phyloP scores from a whole-genome alignment of 2,888 invertebrate genomes.

The Acleris sparsana region DNA sequence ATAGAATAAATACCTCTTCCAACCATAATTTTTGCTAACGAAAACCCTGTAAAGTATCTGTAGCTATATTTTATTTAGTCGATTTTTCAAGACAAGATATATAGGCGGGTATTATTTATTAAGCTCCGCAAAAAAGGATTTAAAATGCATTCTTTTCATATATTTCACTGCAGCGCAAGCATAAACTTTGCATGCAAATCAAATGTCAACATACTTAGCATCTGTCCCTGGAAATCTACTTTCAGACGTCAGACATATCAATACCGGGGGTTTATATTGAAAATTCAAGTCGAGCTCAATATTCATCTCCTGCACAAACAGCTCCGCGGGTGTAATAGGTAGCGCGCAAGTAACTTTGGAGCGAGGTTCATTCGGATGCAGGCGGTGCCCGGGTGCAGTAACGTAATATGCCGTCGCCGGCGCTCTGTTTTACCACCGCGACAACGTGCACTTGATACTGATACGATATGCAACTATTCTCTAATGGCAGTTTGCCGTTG shows the following conservation, averaged over 20 bases:
- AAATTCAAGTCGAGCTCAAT: constrained; percentile 37
- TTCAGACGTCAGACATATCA: constrained; percentile 33
- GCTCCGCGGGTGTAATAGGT: constrained; percentile 29
- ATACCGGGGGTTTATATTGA: constrained; percentile 34
- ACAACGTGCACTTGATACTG: constrained; percentile 44
- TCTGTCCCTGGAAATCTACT: constrained; percentile 20
- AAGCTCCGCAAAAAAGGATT: too few relatives aligned
- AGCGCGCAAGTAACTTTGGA: constrained; percentile 26
- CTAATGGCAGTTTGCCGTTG: constrained; percentile 27
- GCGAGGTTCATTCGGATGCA: constrained; percentile 47
- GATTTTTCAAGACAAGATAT: too few relatives aligned
- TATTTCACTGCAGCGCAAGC: too few relatives aligned
- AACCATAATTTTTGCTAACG: too few relatives aligned
- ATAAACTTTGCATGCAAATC: constrained; percentile 28
- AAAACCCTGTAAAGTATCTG: too few relatives aligned
- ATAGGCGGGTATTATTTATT: too few relatives aligned
- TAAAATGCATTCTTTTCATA: too few relatives aligned
- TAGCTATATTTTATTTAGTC: too few relatives aligned
- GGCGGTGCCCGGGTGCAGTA: constrained; percentile 38
- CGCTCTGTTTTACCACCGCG: constrained; percentile 49
- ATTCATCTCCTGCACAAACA: constrained; percentile 38
- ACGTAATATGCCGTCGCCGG: constrained; percentile 48
- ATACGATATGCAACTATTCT: constrained; percentile 47
- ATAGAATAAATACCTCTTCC: too few relatives aligned
- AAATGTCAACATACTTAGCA: constrained; percentile 30